A percentile compares a stretch with the other conserved stretches of the same genome.
Conservation (phyloP, 2,113 vertebrate genomes). For the Gorsachius goisagi region DNA sequence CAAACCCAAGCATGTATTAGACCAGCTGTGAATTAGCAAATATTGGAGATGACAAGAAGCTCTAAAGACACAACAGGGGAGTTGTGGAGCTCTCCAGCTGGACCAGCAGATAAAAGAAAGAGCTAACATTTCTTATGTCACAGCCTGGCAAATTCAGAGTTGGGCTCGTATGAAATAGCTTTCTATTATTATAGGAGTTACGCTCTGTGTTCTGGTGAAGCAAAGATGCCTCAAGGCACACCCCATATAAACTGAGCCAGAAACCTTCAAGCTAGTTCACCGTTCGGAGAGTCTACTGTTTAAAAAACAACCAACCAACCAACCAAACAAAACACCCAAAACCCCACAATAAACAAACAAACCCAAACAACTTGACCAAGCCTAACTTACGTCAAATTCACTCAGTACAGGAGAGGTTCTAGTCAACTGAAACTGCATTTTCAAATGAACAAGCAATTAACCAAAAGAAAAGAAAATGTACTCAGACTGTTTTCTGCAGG, state of each 20-base stretch:
- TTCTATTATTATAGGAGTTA: not conserved
- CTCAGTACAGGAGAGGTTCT: not conserved
- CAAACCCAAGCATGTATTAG: not conserved
- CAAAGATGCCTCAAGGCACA: not conserved
- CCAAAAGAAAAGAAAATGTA: not conserved
- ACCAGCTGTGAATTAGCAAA: not conserved
- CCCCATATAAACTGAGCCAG: not conserved
- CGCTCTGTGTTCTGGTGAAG: not conserved
- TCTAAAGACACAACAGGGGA: not conserved
- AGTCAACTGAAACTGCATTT: not conserved
- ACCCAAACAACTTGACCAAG: not conserved
- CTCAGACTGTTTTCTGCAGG: not conserved
- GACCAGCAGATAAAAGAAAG: not conserved
- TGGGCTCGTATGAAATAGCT: not conserved
- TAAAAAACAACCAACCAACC: not conserved
- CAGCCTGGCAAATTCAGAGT: not conserved
- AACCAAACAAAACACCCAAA: not conserved
- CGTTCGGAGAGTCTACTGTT: not conserved
- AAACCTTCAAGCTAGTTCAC: not conserved
- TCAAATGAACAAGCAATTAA: not conserved
- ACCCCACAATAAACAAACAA: not conserved
- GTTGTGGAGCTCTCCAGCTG: not conserved
- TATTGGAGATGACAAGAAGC: not conserved
- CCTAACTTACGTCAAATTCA: not conserved
- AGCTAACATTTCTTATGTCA: not conserved